These are phyloP conservation scores for Plutella xylostella DNA, from an alignment of 2,888 invertebrate species.

Conservation along the genomic window DNA sequence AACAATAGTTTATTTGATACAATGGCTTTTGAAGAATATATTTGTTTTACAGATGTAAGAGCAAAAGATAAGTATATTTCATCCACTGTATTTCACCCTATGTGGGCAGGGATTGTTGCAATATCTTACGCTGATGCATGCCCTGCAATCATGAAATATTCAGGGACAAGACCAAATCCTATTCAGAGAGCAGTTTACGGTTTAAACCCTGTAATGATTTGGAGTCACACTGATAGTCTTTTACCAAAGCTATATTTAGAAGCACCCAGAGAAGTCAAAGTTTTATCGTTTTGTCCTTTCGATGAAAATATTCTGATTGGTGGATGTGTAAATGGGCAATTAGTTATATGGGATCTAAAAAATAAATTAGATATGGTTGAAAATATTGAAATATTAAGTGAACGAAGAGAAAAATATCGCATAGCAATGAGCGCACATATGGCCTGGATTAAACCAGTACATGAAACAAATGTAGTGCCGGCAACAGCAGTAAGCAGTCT, in stretches of 20 bases:
- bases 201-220: slow-evolving; percentile 76
- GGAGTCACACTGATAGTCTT: slow-evolving; percentile 80
- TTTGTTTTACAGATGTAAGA: slow-evolving; percentile 75
- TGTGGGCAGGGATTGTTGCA: slow-evolving; percentile 76
- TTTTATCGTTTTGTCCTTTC: slow-evolving; percentile 76
- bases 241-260: slow-evolving; percentile 77
- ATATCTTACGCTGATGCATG: slow-evolving; percentile 74
- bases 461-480: slow-evolving; percentile 67
- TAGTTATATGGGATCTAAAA: slow-evolving; percentile 77
- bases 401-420: slow-evolving; percentile 73
- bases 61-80: slow-evolving; percentile 76
- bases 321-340: slow-evolving; percentile 78
- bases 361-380: slow-evolving; percentile 74
- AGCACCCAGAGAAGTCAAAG: slow-evolving; percentile 74
- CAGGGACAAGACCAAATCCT: slow-evolving; percentile 48
- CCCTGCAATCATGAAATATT: slow-evolving; percentile 51
- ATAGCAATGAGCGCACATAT: slow-evolving; percentile 71
- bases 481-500: slow-evolving; percentile 73
- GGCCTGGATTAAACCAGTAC: slow-evolving; percentile 76
- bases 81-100: slow-evolving; percentile 76
- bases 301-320: slow-evolving; percentile 78
- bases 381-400: slow-evolving; percentile 69
- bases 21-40: slow-evolving; percentile 61
- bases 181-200: slow-evolving; percentile 71
- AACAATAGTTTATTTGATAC: slow-evolving; percentile 37